Conservation (phyloP, 2,888 invertebrate genomes). For the Phragmatobia fuliginosa region DNA sequence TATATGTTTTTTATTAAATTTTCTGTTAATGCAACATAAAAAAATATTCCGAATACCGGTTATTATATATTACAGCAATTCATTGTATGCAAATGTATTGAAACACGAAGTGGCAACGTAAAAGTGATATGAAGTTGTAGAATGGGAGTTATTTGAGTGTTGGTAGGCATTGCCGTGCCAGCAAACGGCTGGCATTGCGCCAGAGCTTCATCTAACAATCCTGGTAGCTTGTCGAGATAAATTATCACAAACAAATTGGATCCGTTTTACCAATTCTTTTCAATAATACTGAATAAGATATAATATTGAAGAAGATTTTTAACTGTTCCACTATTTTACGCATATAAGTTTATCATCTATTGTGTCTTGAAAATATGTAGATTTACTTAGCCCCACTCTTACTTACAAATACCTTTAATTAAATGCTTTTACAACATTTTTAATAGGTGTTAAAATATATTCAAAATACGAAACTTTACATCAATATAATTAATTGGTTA, state of each 20-base stretch:
- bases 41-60: neutral
- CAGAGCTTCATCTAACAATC: conserved; percentile 55
- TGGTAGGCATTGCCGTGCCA: conserved; percentile 25
- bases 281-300: too few relatives aligned
- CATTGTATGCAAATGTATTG: conserved; percentile 36
- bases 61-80: neutral
- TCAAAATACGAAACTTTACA: too few relatives aligned
- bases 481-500: too few relatives aligned
- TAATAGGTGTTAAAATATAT: too few relatives aligned
- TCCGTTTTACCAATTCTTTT: conserved; percentile 51
- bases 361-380: neutral
- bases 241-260: conserved; percentile 60
- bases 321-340: conserved; percentile 43
- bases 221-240: conserved; percentile 53
- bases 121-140: conserved; percentile 48
- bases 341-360: neutral
- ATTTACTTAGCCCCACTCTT: too few relatives aligned
- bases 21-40: neutral
- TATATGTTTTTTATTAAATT: too few relatives aligned
- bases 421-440: too few relatives aligned
- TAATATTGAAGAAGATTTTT: conserved; percentile 33
- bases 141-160: conserved; percentile 41
- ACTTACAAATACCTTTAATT: too few relatives aligned
- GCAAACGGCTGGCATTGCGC: conserved; percentile 57
- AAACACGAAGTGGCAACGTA: conserved; percentile 45